These are phyloP conservation scores for Acestrorhynchus altus DNA, from an alignment of 2,797 vertebrate species.

Conservation along the genomic window DNA sequence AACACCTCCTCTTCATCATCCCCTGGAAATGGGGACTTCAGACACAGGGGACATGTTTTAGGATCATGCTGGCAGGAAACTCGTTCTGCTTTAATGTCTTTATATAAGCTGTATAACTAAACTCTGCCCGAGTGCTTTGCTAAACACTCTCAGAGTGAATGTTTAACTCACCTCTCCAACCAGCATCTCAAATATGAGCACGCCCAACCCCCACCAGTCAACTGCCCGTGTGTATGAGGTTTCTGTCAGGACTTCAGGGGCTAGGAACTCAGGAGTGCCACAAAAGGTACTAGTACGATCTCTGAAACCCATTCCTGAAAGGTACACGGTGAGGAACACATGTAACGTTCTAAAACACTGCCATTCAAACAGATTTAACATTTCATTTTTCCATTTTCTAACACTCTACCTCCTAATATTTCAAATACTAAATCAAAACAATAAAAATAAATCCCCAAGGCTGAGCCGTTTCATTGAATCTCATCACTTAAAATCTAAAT, in stretches of 20 bases:
- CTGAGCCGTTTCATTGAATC: no score
- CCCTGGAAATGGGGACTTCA: conserved; percentile 95
- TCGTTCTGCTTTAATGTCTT: neutral
- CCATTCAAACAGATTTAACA: neutral
- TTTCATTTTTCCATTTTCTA: no score
- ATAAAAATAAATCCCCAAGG: no score
- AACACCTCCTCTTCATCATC: conserved; percentile 99
- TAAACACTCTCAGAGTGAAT: neutral
- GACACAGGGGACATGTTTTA: conserved; percentile 6
- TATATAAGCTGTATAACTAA: neutral
- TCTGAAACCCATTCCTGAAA: conserved; percentile 95
- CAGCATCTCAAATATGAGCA: conserved; percentile 99
- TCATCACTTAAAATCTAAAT: no score
- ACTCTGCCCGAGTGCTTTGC: neutral
- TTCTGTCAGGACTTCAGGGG: conserved; percentile 96
- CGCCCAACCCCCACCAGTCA: conserved; percentile 99
- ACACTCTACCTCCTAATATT: no score
- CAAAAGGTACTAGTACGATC: conserved; percentile 98
- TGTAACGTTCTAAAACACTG: neutral
- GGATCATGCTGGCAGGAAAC: neutral
- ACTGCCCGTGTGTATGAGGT: conserved; percentile 97
- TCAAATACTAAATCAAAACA: no score
- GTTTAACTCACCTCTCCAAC: conserved; percentile 91
- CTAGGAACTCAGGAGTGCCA: conserved; percentile 97
- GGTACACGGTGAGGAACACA: neutral